A percentile compares a stretch with the other conserved stretches of the same genome.
Conservation (phyloP, 2,797 vertebrate genomes). For the Pseudochirops corinnae region DNA sequence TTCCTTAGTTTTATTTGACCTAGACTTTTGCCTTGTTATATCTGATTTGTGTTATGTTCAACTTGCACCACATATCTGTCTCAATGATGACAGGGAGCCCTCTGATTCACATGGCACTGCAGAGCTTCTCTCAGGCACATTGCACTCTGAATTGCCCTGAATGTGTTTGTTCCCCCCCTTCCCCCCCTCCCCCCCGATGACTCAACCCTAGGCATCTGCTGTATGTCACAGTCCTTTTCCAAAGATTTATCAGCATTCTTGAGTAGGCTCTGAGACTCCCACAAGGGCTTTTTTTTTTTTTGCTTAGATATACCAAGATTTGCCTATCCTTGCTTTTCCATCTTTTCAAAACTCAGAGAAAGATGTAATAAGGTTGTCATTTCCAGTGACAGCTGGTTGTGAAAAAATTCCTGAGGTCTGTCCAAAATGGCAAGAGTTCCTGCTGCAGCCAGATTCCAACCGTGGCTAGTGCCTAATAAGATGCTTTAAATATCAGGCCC, state of each 20-base stretch:
- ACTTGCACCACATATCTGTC: conserved; percentile 16
- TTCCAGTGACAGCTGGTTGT: conserved; percentile 31
- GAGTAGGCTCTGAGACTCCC: not conserved
- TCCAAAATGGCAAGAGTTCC: not conserved
- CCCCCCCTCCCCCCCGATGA: conserved; percentile 21
- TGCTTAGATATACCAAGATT: not conserved
- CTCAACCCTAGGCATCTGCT: not conserved
- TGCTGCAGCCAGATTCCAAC: not conserved
- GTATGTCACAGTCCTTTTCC: not conserved
- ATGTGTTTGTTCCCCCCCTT: not conserved
- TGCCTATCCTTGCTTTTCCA: not conserved
- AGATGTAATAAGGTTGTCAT: not conserved
- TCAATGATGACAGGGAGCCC: not conserved
- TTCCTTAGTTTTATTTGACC: conserved; percentile 56
- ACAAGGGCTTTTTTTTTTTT: rapidly evolving
- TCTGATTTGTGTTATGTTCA: conserved; percentile 56
- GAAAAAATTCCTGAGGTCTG: conserved; percentile 19
- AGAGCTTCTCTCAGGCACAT: not conserved
- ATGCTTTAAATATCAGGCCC: not conserved
- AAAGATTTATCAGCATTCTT: rapidly evolving
- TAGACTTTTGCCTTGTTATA: conserved; percentile 44
- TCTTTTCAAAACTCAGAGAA: conserved; percentile 8
- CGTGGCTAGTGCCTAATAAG: not conserved
- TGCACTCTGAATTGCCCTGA: not conserved
- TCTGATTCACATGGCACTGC: not conserved